phyloP scores from a whole-genome alignment of 1,140 invertebrate species.

The Musca domestica region DNA sequence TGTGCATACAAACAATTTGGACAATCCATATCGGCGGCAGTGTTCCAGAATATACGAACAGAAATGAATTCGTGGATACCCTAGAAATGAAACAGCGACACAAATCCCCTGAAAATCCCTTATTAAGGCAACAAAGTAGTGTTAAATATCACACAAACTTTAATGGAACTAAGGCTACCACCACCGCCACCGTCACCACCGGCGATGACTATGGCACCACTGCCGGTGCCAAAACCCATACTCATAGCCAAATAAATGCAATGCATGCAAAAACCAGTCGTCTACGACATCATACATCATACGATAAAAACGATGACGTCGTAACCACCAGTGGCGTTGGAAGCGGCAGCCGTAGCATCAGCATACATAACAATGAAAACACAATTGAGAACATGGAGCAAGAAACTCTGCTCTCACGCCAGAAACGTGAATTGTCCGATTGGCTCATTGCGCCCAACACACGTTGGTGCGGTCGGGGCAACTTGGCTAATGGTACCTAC shows the following conservation, averaged over 20 bases:
- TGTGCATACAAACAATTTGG: no score
- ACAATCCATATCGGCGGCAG: no score
- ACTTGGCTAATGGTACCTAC: constrained; percentile 61
- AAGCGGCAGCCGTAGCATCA: neutral
- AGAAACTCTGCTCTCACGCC: constrained; percentile 34
- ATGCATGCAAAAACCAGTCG: neutral
- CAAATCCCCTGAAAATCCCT: neutral
- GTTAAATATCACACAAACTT: neutral
- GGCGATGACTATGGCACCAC: neutral
- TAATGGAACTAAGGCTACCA: neutral
- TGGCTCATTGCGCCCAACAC: constrained; percentile 72
- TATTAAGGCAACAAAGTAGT: constrained; percentile 5
- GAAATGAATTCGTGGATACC: neutral
- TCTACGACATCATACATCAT: constrained; percentile 38
- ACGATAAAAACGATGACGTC: constrained; percentile 33
- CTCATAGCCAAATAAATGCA: neutral
- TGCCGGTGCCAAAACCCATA: neutral
- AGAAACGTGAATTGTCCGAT: constrained; percentile 56
- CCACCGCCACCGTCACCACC: neutral
- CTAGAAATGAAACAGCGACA: neutral
- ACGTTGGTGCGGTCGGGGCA: constrained; percentile 80
- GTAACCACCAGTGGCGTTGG: constrained; percentile 7
- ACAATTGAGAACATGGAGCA: constrained; percentile 8
- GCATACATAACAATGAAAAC: neutral
- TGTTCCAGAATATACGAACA: no score